Conservation (phyloP, 2,113 vertebrate species). For the Brachyhypopomus gauderio region DNA sequence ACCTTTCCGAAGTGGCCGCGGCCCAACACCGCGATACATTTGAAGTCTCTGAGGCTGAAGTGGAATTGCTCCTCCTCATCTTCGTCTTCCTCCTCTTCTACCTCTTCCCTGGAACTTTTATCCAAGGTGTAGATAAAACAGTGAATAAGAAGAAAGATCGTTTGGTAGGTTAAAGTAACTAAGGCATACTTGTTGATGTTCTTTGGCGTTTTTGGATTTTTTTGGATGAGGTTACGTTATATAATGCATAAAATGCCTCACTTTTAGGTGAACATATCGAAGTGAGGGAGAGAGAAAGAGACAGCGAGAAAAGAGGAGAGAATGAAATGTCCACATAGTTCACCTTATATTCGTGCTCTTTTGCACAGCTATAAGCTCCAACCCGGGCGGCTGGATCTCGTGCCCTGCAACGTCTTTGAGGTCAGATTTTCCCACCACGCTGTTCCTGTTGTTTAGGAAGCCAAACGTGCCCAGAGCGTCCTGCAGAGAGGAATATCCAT, state of each 20-base stretch:
- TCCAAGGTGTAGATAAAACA: conserved; percentile 44
- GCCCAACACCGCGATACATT: conserved; percentile 93
- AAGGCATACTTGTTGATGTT: too few species aligned
- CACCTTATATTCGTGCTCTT: conserved; percentile 85
- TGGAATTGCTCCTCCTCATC: conserved; percentile 76
- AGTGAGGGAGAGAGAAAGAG: background rate
- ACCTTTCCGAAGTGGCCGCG: conserved; percentile 99
- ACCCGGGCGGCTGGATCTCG: conserved; percentile 71
- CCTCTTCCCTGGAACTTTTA: conserved; percentile 79
- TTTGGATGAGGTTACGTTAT: too few species aligned
- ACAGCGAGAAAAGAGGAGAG: too few species aligned
- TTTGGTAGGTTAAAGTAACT: too few species aligned
- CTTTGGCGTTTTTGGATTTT: too few species aligned
- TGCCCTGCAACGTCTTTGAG: conserved; percentile 75
- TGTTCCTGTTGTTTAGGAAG: conserved; percentile 90
- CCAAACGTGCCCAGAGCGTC: conserved; percentile 83
- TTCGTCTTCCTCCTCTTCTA: conserved; percentile 57
- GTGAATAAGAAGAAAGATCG: background rate
- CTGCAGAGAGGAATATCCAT: conserved; percentile 63
- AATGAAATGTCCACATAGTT: background rate
- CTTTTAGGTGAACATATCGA: too few species aligned
- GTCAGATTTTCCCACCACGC: conserved; percentile 77
- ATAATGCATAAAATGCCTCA: too few species aligned
- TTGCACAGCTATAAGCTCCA: conserved; percentile 76
- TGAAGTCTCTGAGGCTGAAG: conserved; percentile 93